These are phyloP conservation scores for Platycheirus albimanus DNA, from an alignment of 2,888 invertebrate genomes.

Conservation along the genomic window DNA sequence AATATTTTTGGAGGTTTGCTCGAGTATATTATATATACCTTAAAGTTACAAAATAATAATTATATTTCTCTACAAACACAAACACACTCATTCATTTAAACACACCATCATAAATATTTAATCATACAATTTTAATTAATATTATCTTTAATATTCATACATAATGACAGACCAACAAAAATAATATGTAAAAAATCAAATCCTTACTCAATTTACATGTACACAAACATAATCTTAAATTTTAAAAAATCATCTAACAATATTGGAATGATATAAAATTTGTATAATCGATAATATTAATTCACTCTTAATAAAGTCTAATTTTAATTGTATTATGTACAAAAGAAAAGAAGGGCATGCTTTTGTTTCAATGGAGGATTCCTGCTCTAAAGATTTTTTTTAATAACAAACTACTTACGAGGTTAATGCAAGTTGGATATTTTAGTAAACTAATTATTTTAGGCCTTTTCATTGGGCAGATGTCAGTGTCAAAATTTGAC, in stretches of 20 bases:
- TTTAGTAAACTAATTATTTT: too few relatives aligned
- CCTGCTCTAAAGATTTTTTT: background rate
- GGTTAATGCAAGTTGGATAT: background rate
- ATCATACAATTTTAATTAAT: slow-evolving; percentile 47
- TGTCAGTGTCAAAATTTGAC: too few relatives aligned
- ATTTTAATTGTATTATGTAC: slow-evolving; percentile 72
- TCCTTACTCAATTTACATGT: slow-evolving; percentile 24
- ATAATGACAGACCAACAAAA: slow-evolving; percentile 59
- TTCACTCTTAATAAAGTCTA: slow-evolving; percentile 58
- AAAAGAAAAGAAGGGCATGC: slow-evolving; percentile 50
- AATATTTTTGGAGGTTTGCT: slow-evolving; percentile 59
- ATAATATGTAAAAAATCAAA: slow-evolving; percentile 32
- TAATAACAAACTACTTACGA: background rate
- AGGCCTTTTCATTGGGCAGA: background rate
- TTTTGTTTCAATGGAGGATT: slow-evolving; percentile 31
- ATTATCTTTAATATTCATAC: slow-evolving; percentile 27
- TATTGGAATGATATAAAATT: slow-evolving; percentile 42
- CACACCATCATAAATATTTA: slow-evolving; percentile 59
- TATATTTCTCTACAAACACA: slow-evolving; percentile 43
- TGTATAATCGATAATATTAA: slow-evolving; percentile 58
- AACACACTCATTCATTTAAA: slow-evolving; percentile 42
- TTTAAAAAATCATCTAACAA: slow-evolving; percentile 18
- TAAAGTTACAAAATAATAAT: slow-evolving; percentile 25
- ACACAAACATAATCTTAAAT: slow-evolving; percentile 29
- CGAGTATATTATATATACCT: slow-evolving; percentile 65